Conservation (phyloP, 1,140 invertebrate species). For the Anastrepha ludens region DNA sequence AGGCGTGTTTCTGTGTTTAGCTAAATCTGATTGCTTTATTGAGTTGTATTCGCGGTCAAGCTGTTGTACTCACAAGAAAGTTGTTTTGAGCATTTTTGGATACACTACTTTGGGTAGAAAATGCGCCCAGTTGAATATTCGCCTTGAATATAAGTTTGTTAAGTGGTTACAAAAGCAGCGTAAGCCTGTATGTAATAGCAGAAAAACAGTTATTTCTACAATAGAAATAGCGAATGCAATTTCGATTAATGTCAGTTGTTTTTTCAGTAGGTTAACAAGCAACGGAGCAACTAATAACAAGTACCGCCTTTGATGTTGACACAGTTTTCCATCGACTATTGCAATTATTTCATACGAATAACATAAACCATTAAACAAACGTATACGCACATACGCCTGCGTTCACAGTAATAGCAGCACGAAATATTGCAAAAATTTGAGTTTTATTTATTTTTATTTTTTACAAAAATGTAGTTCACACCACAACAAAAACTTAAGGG, state of each 20-base stretch:
- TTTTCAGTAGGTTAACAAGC: conserved; percentile 8
- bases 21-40: background rate
- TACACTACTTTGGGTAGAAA: background rate
- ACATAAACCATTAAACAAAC: too few relatives aligned
- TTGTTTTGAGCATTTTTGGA: background rate
- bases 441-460: too few relatives aligned
- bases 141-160: too few relatives aligned
- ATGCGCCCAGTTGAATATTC: background rate
- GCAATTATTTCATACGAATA: too few relatives aligned
- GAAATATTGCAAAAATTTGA: too few relatives aligned
- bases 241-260: background rate
- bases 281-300: background rate
- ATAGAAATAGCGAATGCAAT: background rate
- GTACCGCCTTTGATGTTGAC: background rate
- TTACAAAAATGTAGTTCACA: too few relatives aligned
- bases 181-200: too few relatives aligned
- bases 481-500: too few relatives aligned
- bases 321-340: background rate
- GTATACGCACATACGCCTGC: too few relatives aligned
- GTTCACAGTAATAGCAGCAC: too few relatives aligned
- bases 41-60: background rate
- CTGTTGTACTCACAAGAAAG: background rate
- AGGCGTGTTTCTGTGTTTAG: background rate
- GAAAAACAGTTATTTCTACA: too few relatives aligned
- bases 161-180: too few relatives aligned